Evolutionary conservation across 2,113 vertebrate genomes (phyloP).

Genomic region (Plecturocebus donacophilus): DNA sequence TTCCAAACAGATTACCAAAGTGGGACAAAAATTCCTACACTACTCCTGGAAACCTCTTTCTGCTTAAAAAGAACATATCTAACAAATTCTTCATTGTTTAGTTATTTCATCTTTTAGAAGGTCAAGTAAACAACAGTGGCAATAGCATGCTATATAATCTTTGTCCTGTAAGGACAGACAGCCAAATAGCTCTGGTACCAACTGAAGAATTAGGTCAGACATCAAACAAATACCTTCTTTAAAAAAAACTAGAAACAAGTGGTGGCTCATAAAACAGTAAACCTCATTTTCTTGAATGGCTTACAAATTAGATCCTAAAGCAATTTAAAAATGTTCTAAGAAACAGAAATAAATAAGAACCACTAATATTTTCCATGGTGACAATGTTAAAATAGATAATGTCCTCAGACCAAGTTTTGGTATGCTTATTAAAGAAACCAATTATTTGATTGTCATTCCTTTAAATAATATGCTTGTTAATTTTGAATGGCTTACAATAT

Average conservation of each 20-base stretch:
- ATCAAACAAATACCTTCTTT: background rate
- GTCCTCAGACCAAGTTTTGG: background rate
- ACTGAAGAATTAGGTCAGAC: background rate
- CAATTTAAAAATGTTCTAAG: conserved; percentile 36
- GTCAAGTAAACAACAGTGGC: background rate
- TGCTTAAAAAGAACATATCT: background rate
- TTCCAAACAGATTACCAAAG: conserved; percentile 43
- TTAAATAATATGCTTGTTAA: conserved; percentile 11
- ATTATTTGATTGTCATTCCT: conserved; percentile 7
- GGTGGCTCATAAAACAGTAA: background rate
- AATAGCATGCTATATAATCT: background rate
- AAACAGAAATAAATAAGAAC: background rate
- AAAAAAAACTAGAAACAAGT: conserved; percentile 37
- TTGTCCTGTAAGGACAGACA: background rate
- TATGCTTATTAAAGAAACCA: conserved; percentile 32
- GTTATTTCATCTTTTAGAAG: conserved; percentile 40
- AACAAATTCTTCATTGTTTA: conserved; percentile 43
- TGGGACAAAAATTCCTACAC: background rate
- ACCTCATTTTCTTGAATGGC: background rate
- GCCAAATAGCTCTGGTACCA: background rate
- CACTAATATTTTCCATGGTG: background rate
- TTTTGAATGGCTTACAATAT: background rate
- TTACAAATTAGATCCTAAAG: conserved; percentile 41
- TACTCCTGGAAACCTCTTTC: conserved; percentile 39
- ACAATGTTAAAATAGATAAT: conserved; percentile 19